Evolutionary conservation across 2,797 vertebrate genomes (phyloP).

Genomic region (Sebastes aleutianus): DNA sequence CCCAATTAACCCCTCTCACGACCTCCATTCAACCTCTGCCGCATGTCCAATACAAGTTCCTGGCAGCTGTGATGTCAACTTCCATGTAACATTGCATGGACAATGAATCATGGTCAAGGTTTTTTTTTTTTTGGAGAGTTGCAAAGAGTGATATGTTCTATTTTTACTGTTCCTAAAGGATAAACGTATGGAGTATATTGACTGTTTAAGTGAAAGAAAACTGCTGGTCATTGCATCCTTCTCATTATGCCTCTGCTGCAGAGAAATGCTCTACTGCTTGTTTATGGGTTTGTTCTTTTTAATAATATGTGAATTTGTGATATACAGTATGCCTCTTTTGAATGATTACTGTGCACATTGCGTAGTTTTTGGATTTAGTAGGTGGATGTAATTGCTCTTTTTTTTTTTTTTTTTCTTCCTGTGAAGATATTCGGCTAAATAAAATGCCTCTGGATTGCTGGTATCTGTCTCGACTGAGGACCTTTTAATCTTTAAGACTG

Average conservation of each 20-base stretch:
- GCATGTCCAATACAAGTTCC: slow-evolving; percentile 65
- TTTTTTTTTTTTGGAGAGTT: slow-evolving; percentile 15
- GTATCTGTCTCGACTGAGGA: slow-evolving; percentile 47
- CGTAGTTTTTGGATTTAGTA: slow-evolving; percentile 58
- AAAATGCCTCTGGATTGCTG: slow-evolving; percentile 71
- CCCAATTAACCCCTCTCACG: slow-evolving; percentile 28
- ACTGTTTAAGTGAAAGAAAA: slow-evolving; percentile 43
- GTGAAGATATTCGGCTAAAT: slow-evolving; percentile 72
- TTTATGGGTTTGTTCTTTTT: slow-evolving; percentile 57
- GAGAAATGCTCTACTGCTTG: slow-evolving; percentile 61
- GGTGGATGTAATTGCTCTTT: slow-evolving; percentile 57
- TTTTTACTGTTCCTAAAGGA: slow-evolving; percentile 56
- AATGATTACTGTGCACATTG: slow-evolving; percentile 57
- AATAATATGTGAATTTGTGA: slow-evolving; percentile 64
- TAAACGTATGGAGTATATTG: slow-evolving; percentile 21
- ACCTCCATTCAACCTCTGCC: slow-evolving; percentile 43
- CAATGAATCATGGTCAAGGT: slow-evolving; percentile 57
- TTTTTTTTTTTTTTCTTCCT: slow-evolving; percentile 26
- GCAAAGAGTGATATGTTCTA: slow-evolving; percentile 35
- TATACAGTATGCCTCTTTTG: slow-evolving; percentile 46
- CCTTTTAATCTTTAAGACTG: slow-evolving; percentile 44
- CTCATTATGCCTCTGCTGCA: slow-evolving; percentile 50
- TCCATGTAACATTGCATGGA: slow-evolving; percentile 76
- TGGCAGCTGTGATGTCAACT: slow-evolving; percentile 67
- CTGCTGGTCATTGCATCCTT: slow-evolving; percentile 42